phyloP scores from a whole-genome alignment of 2,888 invertebrate species.

The Dione vanillae region DNA sequence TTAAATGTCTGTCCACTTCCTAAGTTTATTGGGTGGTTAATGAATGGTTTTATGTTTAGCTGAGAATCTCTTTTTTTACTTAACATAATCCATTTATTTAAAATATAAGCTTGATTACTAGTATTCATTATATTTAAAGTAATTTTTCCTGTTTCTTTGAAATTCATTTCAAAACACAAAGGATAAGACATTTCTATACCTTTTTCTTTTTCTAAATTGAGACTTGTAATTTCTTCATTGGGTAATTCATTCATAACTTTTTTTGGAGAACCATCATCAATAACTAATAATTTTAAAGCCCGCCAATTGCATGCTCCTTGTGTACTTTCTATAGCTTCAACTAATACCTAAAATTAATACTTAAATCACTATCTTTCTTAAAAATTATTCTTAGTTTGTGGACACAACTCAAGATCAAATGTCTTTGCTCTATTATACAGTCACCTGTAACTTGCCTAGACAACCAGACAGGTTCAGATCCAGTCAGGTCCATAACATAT shows the following conservation, averaged over 20 bases:
- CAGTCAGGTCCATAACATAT: too few relatives aligned
- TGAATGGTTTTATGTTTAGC: slow-evolving; percentile 71
- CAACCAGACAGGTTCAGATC: too few relatives aligned
- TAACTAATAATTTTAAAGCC: slow-evolving; percentile 75
- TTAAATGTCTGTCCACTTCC: slow-evolving; percentile 67
- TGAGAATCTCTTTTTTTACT: slow-evolving; percentile 82
- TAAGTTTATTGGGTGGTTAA: slow-evolving; percentile 64
- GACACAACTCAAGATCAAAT: too few relatives aligned
- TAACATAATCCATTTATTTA: slow-evolving; percentile 80
- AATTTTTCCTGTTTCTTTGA: slow-evolving; percentile 56
- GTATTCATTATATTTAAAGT: slow-evolving; percentile 71
- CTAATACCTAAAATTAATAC: slow-evolving; percentile 72
- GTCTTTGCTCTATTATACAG: too few relatives aligned
- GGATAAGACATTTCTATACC: slow-evolving; percentile 82
- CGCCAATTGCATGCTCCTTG: slow-evolving; percentile 85
- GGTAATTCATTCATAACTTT: slow-evolving; percentile 37
- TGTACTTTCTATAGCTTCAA: slow-evolving; percentile 90
- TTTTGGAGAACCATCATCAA: slow-evolving; percentile 61
- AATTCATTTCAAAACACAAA: slow-evolving; percentile 74
- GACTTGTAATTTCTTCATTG: slow-evolving; percentile 56
- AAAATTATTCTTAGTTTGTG: too few relatives aligned
- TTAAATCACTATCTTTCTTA: not conserved
- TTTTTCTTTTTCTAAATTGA: slow-evolving; percentile 71
- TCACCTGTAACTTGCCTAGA: too few relatives aligned
- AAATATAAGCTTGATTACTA: slow-evolving; percentile 66